Evolutionary conservation across 1,140 invertebrate species (phyloP).

Genomic region (Hyposmocoma kahamanoa): DNA sequence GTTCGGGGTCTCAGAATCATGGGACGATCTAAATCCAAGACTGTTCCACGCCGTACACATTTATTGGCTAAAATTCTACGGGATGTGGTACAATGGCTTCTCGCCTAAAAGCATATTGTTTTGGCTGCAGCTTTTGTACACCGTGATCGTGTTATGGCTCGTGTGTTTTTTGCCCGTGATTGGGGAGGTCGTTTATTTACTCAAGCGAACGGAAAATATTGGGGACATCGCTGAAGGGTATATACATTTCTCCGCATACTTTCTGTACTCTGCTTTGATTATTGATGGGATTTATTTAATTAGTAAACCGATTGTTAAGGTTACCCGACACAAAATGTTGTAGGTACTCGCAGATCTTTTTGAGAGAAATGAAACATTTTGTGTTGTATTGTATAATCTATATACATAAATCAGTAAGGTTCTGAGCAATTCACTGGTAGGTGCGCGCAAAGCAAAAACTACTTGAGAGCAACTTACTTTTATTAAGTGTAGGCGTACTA

Average conservation of each 20-base stretch:
- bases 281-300: not conserved
- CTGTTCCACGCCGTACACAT: constrained; percentile 63
- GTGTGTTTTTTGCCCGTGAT: constrained; percentile 62
- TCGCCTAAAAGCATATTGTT: constrained; percentile 32
- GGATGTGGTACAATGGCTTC: constrained; percentile 62
- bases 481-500: too few relatives aligned
- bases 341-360: too few relatives aligned
- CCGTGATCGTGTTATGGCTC: constrained; percentile 50
- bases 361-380: too few relatives aligned
- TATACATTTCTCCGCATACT: constrained; percentile 18
- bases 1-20: constrained; percentile 47
- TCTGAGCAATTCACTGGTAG: too few relatives aligned
- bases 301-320: too few relatives aligned
- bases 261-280: constrained; percentile 14
- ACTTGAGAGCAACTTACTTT: too few relatives aligned
- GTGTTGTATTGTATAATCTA: too few relatives aligned
- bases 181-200: constrained; percentile 61
- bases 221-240: constrained; percentile 68
- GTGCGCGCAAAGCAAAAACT: too few relatives aligned
- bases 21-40: constrained; percentile 52
- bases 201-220: constrained; percentile 54
- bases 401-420: too few relatives aligned
- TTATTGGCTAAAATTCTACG: constrained; percentile 69
- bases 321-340: too few relatives aligned
- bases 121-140: constrained; percentile 53